Evolutionary conservation across 2,888 invertebrate species (phyloP), one percentile per base, ranked within the genome.

Genomic region (Aleiodes alternator): DNA sequence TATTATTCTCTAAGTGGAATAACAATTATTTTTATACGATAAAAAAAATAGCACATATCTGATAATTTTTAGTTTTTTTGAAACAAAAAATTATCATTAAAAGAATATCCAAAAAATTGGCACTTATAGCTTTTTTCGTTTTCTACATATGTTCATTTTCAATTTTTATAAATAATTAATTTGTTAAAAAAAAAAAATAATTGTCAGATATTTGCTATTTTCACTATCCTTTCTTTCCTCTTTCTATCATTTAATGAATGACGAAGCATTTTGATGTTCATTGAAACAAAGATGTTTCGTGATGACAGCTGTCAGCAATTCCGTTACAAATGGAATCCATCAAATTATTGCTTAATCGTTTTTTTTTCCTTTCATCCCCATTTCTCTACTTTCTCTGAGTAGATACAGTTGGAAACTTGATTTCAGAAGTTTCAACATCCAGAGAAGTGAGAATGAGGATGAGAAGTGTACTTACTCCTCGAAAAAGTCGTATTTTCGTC

Each of bases 191-290:
- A 23, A 23, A 23, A 23, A 23, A 23, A 23, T 1, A 23, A 23
- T 23, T 23, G 23, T 23, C 23, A 23, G 23, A 23, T 1, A 23
- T 23, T 23, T 2, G 23, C 23, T 23, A 1, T 23, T 23, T 23
- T 23, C 23, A 23, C 1, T 23, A 23, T 23, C 23, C 1, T 23
- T 23, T 23, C 2, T 23, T 23, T 23, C 23, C 2, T 23, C 23
- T 2, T 23, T 2, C 23, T 64, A 72, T 70, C 72, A 76, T 77
- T 71, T 70, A 68, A 55, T 68, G 72, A 73, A 76, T 77, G 77
- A 77, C 79, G 50, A 70, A 64, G 69, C 77, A 70, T 69, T 23
- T 34, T 69, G 57, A 66, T 64, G 38, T 38, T 68, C 38, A 23
- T 51, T 31, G 38, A 43, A 64, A 66, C 51, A 51, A 76, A 74